Evolutionary conservation across 2,888 invertebrate genomes (phyloP).

Genomic region (Scaptomyza tumidula): DNA sequence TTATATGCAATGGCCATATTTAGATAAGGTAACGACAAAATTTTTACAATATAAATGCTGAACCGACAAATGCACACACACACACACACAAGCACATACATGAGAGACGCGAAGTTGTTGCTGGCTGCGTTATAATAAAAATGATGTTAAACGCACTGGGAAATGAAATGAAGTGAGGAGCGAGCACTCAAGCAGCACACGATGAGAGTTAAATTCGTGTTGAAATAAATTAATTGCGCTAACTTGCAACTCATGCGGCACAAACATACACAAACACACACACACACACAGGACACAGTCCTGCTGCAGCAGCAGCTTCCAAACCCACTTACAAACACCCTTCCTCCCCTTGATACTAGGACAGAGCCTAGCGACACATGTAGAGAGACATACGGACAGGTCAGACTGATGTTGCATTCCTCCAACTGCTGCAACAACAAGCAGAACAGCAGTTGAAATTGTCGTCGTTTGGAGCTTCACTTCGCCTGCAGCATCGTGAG

Average conservation of each 20-base stretch:
- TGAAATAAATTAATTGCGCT: constrained; percentile 81
- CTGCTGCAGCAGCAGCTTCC: constrained; percentile 11
- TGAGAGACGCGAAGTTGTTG: constrained; percentile 3
- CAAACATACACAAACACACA: constrained; percentile 25
- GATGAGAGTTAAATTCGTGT: constrained; percentile 80
- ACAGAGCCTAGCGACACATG: constrained; percentile 56
- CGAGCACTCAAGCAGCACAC: constrained; percentile 62
- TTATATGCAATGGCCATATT: constrained; percentile 77
- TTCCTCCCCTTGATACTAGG: constrained; percentile 36
- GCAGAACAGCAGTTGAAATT: constrained; percentile 56
- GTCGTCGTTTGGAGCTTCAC: constrained; percentile 58
- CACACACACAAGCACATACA: constrained; percentile 13
- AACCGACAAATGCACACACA: constrained; percentile 26
- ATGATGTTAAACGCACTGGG: constrained; percentile 69
- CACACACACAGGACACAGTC: constrained; percentile 14
- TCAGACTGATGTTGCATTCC: constrained; percentile 49
- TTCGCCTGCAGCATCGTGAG: constrained; percentile 72
- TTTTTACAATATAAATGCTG: constrained; percentile 68
- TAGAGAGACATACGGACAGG: constrained; percentile 10
- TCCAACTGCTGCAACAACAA: constrained; percentile 21
- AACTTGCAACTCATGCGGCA: constrained; percentile 80
- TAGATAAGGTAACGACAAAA: constrained; percentile 78
- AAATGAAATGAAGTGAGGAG: constrained; percentile 51
- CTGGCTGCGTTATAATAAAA: constrained; percentile 53
- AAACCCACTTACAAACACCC: neutral